Evolutionary conservation across 2,888 invertebrate genomes (phyloP).

Genomic region (Choreutis nemorana): DNA sequence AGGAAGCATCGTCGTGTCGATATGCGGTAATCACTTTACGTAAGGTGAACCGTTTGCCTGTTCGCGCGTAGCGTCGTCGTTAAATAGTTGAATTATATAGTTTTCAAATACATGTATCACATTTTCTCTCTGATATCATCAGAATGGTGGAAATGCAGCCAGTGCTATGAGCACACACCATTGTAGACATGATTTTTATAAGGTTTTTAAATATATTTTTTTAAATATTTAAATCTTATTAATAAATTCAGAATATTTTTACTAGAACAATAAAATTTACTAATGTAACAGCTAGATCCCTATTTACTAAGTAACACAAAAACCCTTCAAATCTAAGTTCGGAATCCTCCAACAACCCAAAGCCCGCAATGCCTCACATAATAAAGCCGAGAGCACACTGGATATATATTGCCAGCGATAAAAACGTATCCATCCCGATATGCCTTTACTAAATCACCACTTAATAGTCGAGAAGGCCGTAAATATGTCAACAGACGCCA

Average conservation of each 20-base stretch:
- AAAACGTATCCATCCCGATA: constrained; percentile 66
- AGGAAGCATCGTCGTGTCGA: too few relatives aligned
- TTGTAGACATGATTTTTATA: too few relatives aligned
- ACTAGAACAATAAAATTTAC: neutral
- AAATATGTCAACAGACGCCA: constrained; percentile 63
- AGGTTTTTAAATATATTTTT: too few relatives aligned
- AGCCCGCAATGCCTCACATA: constrained; percentile 43
- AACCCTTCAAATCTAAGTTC: neutral
- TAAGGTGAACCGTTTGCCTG: too few relatives aligned
- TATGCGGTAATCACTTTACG: too few relatives aligned
- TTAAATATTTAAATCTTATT: too few relatives aligned
- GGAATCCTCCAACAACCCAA: neutral
- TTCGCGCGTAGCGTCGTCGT: too few relatives aligned
- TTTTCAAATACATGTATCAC: too few relatives aligned
- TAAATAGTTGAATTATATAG: too few relatives aligned
- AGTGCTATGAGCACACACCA: too few relatives aligned
- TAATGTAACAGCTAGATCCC: neutral
- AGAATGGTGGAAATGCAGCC: too few relatives aligned
- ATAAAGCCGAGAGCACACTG: constrained; percentile 46
- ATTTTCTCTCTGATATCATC: too few relatives aligned
- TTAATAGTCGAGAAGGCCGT: constrained; percentile 60
- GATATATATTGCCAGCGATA: constrained; percentile 60
- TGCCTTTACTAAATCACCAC: constrained; percentile 61
- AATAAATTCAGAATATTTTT: neutral
- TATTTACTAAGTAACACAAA: neutral